Conservation (phyloP, 2,797 vertebrate species). For the Propithecus deckenii region DNA sequence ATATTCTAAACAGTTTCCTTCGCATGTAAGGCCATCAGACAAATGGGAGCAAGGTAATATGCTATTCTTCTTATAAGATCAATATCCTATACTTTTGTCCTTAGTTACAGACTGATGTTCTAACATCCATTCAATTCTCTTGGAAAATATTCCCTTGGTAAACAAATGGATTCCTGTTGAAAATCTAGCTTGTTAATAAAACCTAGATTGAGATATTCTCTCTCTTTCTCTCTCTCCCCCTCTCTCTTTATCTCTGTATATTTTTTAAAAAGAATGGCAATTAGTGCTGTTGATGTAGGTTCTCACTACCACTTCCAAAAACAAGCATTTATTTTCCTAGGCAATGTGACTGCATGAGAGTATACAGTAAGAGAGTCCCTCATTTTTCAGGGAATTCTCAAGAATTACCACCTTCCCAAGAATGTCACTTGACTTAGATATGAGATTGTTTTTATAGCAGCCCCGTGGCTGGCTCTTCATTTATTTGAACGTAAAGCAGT, state of each 20-base stretch:
- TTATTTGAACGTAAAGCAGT: slow-evolving; percentile 47
- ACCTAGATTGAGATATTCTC: background rate
- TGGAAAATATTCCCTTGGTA: background rate
- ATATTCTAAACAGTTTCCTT: background rate
- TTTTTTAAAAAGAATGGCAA: background rate
- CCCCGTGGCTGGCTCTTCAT: slow-evolving; percentile 36
- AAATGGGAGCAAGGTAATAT: background rate
- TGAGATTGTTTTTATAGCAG: background rate
- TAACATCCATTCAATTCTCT: background rate
- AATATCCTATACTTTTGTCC: background rate
- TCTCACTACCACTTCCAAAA: background rate
- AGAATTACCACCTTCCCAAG: slow-evolving; percentile 21
- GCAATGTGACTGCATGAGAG: background rate
- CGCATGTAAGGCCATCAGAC: background rate
- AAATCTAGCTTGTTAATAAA: background rate
- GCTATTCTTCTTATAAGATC: background rate
- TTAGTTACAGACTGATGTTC: background rate
- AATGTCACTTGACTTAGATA: slow-evolving; percentile 51
- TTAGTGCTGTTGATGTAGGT: background rate
- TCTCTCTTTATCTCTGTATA: background rate
- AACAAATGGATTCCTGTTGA: background rate
- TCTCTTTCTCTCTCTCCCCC: background rate
- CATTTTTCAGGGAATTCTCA: background rate
- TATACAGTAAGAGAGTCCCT: background rate
- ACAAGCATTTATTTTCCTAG: background rate